These are phyloP conservation scores for Amphilophus citrinellus DNA, from an alignment of 2,113 vertebrate genomes.

Conservation along the genomic window DNA sequence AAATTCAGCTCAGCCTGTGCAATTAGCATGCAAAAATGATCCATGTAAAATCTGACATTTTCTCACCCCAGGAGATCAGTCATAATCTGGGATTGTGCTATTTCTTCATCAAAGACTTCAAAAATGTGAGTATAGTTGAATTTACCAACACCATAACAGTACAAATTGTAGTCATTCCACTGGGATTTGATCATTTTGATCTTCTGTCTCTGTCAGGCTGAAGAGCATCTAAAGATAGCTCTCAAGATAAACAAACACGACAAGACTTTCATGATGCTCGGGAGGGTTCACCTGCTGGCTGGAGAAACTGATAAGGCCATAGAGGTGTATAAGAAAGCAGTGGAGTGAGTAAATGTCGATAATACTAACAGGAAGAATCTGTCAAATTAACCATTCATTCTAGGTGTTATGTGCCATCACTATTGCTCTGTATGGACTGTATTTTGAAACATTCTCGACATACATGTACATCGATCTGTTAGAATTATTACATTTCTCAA, in stretches of 20 bases:
- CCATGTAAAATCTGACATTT: conserved; percentile 42
- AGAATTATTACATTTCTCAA: background rate
- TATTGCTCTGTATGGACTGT: background rate
- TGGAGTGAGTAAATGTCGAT: conserved; percentile 88
- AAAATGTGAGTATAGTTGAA: conserved; percentile 83
- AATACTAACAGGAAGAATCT: background rate
- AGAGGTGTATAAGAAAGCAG: conserved; percentile 90
- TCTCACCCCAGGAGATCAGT: conserved; percentile 89
- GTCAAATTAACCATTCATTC: background rate
- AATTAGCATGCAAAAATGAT: background rate
- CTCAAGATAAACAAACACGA: conserved; percentile 92
- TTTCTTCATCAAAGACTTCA: conserved; percentile 94
- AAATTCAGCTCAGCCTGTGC: background rate
- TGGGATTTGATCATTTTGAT: conserved; percentile 18
- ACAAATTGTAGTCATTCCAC: background rate
- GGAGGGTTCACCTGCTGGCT: conserved; percentile 89
- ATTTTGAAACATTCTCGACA: background rate
- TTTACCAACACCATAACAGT: background rate
- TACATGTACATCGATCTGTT: background rate
- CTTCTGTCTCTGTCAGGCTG: conserved; percentile 82
- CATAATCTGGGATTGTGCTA: conserved; percentile 96
- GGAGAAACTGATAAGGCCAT: conserved; percentile 89
- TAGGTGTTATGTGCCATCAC: background rate
- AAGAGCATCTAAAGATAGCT: conserved; percentile 90
- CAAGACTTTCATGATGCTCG: conserved; percentile 91